Conservation (phyloP, 30 jellyfish, hydroid and myxozoan genomes). For the Chironex yamaguchii region DNA sequence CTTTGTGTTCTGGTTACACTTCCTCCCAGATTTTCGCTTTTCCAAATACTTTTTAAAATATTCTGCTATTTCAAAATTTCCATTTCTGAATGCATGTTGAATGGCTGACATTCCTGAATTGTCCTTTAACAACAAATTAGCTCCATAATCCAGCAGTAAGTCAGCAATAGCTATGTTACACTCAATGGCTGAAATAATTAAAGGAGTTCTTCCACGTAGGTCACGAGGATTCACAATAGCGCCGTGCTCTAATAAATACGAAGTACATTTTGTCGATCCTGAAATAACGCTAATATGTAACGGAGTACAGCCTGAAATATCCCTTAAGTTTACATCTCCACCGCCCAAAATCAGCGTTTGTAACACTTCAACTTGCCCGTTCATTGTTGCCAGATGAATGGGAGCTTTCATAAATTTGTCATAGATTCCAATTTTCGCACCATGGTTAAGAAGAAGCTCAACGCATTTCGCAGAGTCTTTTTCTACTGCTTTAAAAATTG, state of each 20-base stretch:
- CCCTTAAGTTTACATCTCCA: neutral
- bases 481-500: neutral
- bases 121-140: neutral
- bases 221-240: neutral
- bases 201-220: neutral
- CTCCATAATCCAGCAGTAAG: neutral
- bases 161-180: neutral
- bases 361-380: neutral
- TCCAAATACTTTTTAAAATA: neutral
- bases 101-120: neutral
- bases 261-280: neutral
- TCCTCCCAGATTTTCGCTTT: neutral
- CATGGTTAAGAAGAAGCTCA: neutral
- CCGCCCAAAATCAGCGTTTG: neutral
- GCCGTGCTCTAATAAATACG: neutral
- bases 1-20: neutral
- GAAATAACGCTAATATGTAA: neutral
- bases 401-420: neutral
- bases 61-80: neutral
- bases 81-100: neutral
- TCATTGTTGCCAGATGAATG: neutral
- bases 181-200: neutral
- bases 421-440: neutral
- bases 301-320: neutral
- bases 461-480: neutral